Base-by-base conservation (phyloP, 1,140 invertebrate species). In the Yoshiicerus persimilis region DNA sequence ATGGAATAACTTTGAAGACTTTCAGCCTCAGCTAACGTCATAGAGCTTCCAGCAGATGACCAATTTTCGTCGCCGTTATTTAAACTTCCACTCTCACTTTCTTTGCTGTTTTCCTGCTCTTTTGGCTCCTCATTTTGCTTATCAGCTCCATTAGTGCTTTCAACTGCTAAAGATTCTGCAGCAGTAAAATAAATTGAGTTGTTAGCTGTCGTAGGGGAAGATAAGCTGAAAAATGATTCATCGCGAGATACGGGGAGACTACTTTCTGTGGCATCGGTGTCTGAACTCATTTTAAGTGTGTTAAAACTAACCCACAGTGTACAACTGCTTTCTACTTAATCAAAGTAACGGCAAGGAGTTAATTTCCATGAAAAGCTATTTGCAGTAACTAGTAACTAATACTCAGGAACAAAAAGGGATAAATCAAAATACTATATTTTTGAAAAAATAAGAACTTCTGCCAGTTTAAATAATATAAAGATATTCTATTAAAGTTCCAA, bases 121-220 rank as follows among this genome's bases (percentile, higher is more conserved):
- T 1, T 66, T 30, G 10, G 62, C 10, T 86, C 25, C 0, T 34
- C 62, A 30, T 25, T n/a, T 83, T 38, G 39, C 8, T 32, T 27
- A 6, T 86, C 16, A 1, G 4, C 32, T 38, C 16, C 47, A 36
- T 36, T 64, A 10, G 62, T 56, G 9, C 10, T 23, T n/a, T 27
- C 39, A 62, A 10, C 23, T 62, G 11, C 27, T 32, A 66, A 20
- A 34, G 77, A 85, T 11, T 89, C 86, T 23, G 77, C 39, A 16
- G 90, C 90, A 20, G 90, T 88, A 56, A 84, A 86, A 84, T 90
- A 90, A 2, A 89, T 38, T 8, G 90, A 88, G 23, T 88, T 56
- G 20, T 56, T 89, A 5, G 86, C 87, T n/a, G 90, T 89, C 1
- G 86, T 87, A 2, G 88, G 34, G 6, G 89, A 90, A 1, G 87